Percentiles rank a stretch among this genome's conserved stretches.
Conservation (phyloP, 2,888 invertebrate species). For the Synanthedon vespiformis region DNA sequence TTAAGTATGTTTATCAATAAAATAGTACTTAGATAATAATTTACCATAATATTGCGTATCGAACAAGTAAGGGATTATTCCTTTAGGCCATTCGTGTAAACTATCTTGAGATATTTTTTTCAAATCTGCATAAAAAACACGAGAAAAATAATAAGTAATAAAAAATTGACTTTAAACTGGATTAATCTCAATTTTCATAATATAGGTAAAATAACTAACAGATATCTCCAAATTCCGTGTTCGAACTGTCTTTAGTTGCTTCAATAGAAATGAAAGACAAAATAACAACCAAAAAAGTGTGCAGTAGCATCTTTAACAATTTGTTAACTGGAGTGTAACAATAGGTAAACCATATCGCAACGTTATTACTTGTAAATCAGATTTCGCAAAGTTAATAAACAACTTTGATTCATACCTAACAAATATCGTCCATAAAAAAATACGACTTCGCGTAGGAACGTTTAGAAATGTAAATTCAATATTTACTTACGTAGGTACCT, state of each 20-base stretch:
- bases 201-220: neutral
- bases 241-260: too few species aligned
- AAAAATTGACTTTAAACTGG: neutral
- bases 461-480: too few species aligned
- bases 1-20: too few species aligned
- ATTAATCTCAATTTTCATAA: neutral
- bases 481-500: too few species aligned
- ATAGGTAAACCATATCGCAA: neutral
- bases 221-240: too few species aligned
- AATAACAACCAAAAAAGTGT: neutral
- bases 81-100: constrained; percentile 11
- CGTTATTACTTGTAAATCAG: neutral
- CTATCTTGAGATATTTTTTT: too few species aligned
- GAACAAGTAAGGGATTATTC: constrained; percentile 14
- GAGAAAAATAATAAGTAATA: too few species aligned
- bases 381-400: neutral
- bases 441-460: too few species aligned
- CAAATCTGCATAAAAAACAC: too few species aligned
- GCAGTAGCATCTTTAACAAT: neutral
- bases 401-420: too few species aligned
- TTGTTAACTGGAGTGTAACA: neutral
- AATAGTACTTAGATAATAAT: neutral
- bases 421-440: too few species aligned
- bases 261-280: neutral
- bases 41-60: constrained; percentile 14